Evolutionary conservation across 2,113 vertebrate genomes (phyloP), one percentile per base, ranked within the genome.

Genomic region (Actenoides lindsayi): DNA sequence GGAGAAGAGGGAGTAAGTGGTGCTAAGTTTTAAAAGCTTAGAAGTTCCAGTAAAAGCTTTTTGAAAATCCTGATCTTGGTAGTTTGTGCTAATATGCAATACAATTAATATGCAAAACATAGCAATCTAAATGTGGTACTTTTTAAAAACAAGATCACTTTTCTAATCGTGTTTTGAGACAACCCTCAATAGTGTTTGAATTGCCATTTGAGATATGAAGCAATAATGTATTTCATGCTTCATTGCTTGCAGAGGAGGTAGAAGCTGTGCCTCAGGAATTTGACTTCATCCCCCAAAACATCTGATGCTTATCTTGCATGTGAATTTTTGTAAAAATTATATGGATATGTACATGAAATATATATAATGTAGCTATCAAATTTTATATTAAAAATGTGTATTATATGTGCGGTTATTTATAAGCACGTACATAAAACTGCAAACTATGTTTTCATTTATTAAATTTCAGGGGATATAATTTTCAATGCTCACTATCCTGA

Each of bases 401-500:
- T 80, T 10, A 4, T 48, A 10, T 24, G 6, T 89, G 28, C 25
- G 33, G 62, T 89, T 71, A 53, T 83, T 71, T 93, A 23, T 69
- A 83, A 86, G 18, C 23, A 77, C 8, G 20, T 86, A 16, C 6
- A 7, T 80, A 50, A 46, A 51, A 80, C 10, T 78, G 9, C 37
- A 74, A 91, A 89, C 24, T 12, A 1, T 87, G 11, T 89, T 90
- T 96, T 96, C 12, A 17, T 93, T 90, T 97, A 74, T 68, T 98
- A 41, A 89, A 31, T 97, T 96, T 68, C 96, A 99, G 99, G 99
- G 99, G 99, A 99, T 96, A 99, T 99, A 84, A 99, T 99, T 97
- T 99, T 99, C 96, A 99, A 99, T 92, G 99, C 99, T 88, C 98
- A 97, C 44, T 99, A 99, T 97, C 99, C 99, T 90, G 99, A 99